phyloP scores from a whole-genome alignment of 2,888 invertebrate species.

The Liposcelis brunnea region DNA sequence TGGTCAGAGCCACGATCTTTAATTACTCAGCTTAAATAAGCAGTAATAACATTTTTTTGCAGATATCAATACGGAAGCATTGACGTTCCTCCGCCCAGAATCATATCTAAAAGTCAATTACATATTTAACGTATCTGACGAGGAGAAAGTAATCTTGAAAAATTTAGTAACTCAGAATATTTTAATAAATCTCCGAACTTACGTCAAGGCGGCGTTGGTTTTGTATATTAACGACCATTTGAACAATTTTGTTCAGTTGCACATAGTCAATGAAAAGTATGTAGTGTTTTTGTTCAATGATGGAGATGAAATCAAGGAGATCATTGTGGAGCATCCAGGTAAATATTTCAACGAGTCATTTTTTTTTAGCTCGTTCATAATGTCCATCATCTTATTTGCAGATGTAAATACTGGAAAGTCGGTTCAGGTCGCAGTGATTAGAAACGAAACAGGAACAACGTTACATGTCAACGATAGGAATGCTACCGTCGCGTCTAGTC shows the following conservation, averaged over 20 bases:
- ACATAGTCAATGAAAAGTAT: slow-evolving; percentile 59
- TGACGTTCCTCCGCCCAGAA: slow-evolving; percentile 70
- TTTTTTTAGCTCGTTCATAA: too few relatives aligned
- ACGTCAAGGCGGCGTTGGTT: slow-evolving; percentile 62
- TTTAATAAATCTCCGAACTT: slow-evolving; percentile 77
- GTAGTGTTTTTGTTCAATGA: slow-evolving; percentile 74
- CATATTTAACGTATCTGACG: slow-evolving; percentile 39
- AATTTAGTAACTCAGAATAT: slow-evolving; percentile 64
- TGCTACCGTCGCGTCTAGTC: slow-evolving; percentile 48
- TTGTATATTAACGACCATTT: slow-evolving; percentile 83
- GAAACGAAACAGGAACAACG: slow-evolving; percentile 51
- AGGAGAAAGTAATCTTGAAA: slow-evolving; percentile 42
- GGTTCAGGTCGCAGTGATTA: slow-evolving; percentile 72
- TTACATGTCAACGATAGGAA: slow-evolving; percentile 68
- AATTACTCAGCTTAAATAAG: too few relatives aligned
- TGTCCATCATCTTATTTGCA: slow-evolving; percentile 17
- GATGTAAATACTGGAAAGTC: slow-evolving; percentile 66
- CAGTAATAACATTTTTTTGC: too few relatives aligned
- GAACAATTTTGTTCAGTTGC: slow-evolving; percentile 83
- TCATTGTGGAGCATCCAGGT: slow-evolving; percentile 53
- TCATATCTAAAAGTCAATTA: slow-evolving; percentile 69
- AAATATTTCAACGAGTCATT: too few relatives aligned
- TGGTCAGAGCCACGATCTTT: too few relatives aligned
- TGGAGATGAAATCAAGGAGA: slow-evolving; percentile 58
- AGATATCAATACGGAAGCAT: slow-evolving; percentile 81